A percentile compares a stretch with the other conserved stretches of the same genome.
phyloP scores from a whole-genome alignment of 1,140 invertebrate genomes.

The Cataglyphis hispanica region DNA sequence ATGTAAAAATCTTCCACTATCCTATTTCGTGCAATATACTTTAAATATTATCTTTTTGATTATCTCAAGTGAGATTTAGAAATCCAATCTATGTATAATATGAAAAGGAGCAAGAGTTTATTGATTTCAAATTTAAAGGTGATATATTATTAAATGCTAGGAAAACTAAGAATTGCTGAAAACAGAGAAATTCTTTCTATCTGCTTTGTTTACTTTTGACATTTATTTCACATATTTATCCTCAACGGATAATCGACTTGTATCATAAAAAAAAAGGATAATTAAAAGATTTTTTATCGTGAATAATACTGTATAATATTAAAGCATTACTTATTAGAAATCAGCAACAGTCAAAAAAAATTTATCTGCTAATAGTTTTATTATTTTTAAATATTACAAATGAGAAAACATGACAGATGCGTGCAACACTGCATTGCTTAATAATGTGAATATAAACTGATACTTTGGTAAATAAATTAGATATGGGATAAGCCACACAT shows the following conservation, averaged over 20 bases:
- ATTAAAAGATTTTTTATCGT: neutral
- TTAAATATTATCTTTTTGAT: constrained; percentile 47
- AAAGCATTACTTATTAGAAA: neutral
- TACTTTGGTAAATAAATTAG: constrained; percentile 51
- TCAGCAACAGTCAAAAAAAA: neutral
- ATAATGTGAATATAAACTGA: constrained; percentile 17
- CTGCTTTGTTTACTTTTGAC: neutral
- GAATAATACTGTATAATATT: neutral
- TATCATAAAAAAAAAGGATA: neutral
- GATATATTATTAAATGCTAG: neutral
- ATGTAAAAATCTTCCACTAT: neutral
- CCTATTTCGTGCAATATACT: neutral
- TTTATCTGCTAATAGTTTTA: neutral
- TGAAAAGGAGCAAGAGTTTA: neutral
- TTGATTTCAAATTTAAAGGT: constrained; percentile 16
- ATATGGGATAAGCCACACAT: constrained; percentile 21
- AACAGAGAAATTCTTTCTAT: constrained; percentile 12
- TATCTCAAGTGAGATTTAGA: neutral
- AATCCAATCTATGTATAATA: neutral
- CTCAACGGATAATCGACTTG: constrained; percentile 4
- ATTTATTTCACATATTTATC: neutral
- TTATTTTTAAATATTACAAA: constrained; percentile 1
- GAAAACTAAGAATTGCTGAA: constrained; percentile 20
- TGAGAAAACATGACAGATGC: neutral
- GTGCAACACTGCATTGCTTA: neutral